Base-by-base conservation (phyloP, 2,888 invertebrate genomes). In the Dastarcus helophoroides region DNA sequence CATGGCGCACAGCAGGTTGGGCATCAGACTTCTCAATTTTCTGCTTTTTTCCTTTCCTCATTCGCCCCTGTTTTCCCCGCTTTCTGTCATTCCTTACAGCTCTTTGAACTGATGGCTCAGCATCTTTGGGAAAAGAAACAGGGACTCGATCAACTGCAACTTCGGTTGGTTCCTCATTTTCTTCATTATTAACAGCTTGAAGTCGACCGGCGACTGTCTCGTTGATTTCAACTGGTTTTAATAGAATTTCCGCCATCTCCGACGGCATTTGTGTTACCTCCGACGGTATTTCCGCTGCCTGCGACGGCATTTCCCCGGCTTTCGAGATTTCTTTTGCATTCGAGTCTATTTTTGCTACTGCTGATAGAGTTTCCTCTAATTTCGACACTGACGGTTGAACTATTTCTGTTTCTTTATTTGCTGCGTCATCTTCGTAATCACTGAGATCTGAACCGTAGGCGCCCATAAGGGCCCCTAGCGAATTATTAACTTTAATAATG, bases 391-490 rank as follows among this genome's bases (percentile, higher is more conserved):
- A 14, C 19, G 7, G 11, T 24, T 21, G 31, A 7, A 24, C 17
- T 22, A 9, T 31, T 32, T 40, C 14, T 26, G 21, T 9, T 4
- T 29, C 27, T 14, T 21, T 22, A 31, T 33, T 29, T 36, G 12
- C 25, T 32, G 25, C 37, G 31, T 30, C 39, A 12, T 32, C 36
- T 15, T 43, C 47, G 9, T 46, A 44, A 28, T 56, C 54, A 31
- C 47, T 48, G 26, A 69, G 68, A 50, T 68, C 69, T 35, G 71
- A 68, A 33, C 66, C 65, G 60, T 75, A 76, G 32, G 69, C 65
- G 44, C 65, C 64, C 46, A 74, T 70, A 13, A 76, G 56, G 31
- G 65, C 64, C 24, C 67, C 65, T 37, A 76, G 52, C 8, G 73
- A 71, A 42, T 65, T 67, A 53, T 69, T 73, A 5, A 71, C 35